These are phyloP conservation scores for Lamprotornis superbus DNA, from an alignment of 2,113 vertebrate species.

Conservation along the genomic window DNA sequence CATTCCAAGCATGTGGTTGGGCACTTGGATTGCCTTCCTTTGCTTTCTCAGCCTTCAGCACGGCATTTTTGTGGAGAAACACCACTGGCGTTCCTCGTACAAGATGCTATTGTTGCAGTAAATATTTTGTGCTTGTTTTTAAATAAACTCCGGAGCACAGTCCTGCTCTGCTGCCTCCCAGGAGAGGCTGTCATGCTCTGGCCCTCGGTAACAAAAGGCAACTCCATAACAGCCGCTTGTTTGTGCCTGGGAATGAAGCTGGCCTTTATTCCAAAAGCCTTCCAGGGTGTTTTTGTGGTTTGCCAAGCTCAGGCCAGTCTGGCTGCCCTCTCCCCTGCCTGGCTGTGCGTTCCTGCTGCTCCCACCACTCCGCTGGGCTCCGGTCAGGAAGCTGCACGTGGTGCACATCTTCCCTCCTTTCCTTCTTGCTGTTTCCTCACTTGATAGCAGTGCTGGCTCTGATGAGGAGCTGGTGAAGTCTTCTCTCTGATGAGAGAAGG, in stretches of 20 bases:
- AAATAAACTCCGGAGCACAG: background rate
- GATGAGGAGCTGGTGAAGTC: background rate
- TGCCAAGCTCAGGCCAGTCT: background rate
- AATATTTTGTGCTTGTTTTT: background rate
- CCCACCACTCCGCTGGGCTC: background rate
- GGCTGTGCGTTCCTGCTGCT: background rate
- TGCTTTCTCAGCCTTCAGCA: background rate
- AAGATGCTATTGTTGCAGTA: background rate
- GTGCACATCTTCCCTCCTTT: background rate
- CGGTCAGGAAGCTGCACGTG: background rate
- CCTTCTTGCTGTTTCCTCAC: background rate
- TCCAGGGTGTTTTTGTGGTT: background rate
- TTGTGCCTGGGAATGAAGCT: background rate
- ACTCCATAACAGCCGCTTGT: background rate
- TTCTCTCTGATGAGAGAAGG: background rate
- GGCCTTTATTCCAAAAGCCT: background rate
- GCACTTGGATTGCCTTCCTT: background rate
- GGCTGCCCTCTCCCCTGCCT: background rate
- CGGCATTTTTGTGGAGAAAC: background rate
- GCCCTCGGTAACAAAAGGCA: background rate
- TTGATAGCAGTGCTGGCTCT: background rate
- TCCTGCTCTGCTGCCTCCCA: background rate
- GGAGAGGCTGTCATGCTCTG: background rate
- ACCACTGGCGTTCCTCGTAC: background rate
- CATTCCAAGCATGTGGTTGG: background rate